Percentiles rank a stretch among this genome's conserved stretches.
Conservation (phyloP, 2,797 vertebrate genomes). For the Peromyscus eremicus region DNA sequence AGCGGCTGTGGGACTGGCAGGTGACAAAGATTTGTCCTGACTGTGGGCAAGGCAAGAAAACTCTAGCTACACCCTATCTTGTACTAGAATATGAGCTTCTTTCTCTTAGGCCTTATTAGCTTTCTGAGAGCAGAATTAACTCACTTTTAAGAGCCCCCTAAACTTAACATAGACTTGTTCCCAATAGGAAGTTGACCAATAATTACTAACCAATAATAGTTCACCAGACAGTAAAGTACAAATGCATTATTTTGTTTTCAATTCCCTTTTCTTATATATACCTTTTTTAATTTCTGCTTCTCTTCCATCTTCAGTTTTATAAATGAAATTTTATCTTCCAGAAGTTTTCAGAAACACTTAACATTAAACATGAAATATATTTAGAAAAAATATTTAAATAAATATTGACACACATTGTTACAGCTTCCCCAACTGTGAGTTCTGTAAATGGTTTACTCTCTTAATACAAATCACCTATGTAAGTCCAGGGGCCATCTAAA, state of each 20-base stretch:
- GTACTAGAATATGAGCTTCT: neutral
- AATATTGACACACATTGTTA: neutral
- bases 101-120: neutral
- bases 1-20: no score
- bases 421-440: neutral
- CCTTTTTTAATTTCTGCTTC: neutral
- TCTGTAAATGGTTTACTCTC: neutral
- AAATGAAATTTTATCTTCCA: neutral
- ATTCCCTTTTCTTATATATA: neutral
- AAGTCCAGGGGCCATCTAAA: neutral
- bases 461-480: neutral
- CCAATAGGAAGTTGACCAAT: neutral
- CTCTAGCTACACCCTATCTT: no score
- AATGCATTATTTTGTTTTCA: neutral
- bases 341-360: neutral
- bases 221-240: neutral
- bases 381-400: neutral
- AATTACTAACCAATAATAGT: neutral
- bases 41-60: no score
- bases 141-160: neutral
- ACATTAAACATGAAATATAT: slow-evolving; percentile 20
- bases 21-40: no score
- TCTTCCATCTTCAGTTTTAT: neutral
- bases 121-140: neutral
- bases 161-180: neutral